These are phyloP conservation scores for Buphagus erythrorhynchus DNA, from an alignment of 2,797 vertebrate genomes.

Conservation along the genomic window DNA sequence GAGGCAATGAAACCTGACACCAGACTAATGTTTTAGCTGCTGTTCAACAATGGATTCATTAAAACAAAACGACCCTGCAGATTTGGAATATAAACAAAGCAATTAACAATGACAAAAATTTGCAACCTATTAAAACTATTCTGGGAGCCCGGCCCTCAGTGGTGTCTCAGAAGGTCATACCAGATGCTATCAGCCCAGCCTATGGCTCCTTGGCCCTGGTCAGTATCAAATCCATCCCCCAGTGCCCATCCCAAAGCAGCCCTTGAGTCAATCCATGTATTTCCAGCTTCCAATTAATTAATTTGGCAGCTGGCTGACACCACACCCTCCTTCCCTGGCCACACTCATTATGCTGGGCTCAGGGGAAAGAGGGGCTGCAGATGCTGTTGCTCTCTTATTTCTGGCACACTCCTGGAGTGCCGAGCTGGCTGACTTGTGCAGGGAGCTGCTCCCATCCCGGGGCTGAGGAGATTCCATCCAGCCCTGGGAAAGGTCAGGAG, in stretches of 20 bases:
- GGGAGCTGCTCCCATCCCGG: background rate
- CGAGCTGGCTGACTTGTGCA: fast-evolving
- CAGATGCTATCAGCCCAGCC: conserved; percentile 17
- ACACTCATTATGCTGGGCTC: background rate
- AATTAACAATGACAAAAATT: conserved; percentile 1
- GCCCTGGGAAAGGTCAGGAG: conserved; percentile 33
- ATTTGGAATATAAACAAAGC: conserved; percentile 43
- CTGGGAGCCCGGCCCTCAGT: background rate
- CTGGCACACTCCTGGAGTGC: background rate
- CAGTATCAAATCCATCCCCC: conserved; percentile 8
- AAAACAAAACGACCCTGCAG: background rate
- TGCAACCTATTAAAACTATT: conserved; percentile 31
- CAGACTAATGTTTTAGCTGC: background rate
- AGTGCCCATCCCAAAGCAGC: background rate
- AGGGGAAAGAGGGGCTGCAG: background rate
- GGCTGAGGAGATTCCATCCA: background rate
- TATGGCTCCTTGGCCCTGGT: conserved; percentile 1
- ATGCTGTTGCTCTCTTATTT: conserved; percentile 5
- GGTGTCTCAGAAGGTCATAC: conserved; percentile 3
- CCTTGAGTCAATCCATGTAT: background rate
- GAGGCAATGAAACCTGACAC: background rate
- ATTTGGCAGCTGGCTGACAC: conserved; percentile 46
- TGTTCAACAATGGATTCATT: background rate
- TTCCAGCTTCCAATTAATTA: conserved; percentile 48
- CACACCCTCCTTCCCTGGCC: background rate